These are phyloP conservation scores for Trichopria drosophilae DNA, from an alignment of 2,888 invertebrate genomes.

Conservation along the genomic window DNA sequence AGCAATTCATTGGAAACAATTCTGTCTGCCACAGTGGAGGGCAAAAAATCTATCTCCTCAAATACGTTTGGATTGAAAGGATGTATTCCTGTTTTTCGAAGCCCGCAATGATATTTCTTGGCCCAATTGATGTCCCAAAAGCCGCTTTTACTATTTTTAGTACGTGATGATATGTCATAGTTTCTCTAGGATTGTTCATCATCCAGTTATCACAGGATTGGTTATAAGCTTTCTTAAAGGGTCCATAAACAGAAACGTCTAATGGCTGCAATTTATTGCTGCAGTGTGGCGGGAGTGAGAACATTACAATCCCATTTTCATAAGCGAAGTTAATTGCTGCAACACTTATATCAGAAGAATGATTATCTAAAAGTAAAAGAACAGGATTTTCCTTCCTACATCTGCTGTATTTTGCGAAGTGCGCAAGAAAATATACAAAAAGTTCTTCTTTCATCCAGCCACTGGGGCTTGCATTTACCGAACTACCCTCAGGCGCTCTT, in stretches of 20 bases:
- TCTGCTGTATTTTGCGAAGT: too few species aligned
- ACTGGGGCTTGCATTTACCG: constrained; percentile 37
- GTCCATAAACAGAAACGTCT: constrained; percentile 44
- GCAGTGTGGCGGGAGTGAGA: constrained; percentile 49
- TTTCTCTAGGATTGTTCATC: constrained; percentile 32
- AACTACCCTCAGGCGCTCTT: constrained; percentile 40
- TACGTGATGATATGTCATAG: constrained; percentile 45
- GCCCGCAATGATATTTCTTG: constrained; percentile 7
- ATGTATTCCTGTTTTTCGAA: constrained; percentile 30
- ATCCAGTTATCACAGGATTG: constrained; percentile 44
- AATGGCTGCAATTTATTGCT: constrained; percentile 49
- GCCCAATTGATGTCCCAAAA: too few species aligned
- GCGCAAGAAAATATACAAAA: constrained; percentile 34
- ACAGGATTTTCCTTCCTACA: constrained; percentile 20
- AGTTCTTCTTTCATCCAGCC: constrained; percentile 42
- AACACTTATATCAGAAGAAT: constrained; percentile 24
- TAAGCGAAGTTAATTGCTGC: constrained; percentile 41
- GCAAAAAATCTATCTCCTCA: constrained; percentile 33
- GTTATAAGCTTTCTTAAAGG: constrained; percentile 45
- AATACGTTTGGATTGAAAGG: constrained; percentile 35
- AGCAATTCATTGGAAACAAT: too few species aligned
- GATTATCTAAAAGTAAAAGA: constrained; percentile 42
- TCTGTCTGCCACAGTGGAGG: constrained; percentile 28
- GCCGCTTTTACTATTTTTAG: constrained; percentile 39
- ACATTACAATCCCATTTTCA: constrained; percentile 45